phyloP scores from a whole-genome alignment of 1,140 invertebrate species.

The Ladona fulva region DNA sequence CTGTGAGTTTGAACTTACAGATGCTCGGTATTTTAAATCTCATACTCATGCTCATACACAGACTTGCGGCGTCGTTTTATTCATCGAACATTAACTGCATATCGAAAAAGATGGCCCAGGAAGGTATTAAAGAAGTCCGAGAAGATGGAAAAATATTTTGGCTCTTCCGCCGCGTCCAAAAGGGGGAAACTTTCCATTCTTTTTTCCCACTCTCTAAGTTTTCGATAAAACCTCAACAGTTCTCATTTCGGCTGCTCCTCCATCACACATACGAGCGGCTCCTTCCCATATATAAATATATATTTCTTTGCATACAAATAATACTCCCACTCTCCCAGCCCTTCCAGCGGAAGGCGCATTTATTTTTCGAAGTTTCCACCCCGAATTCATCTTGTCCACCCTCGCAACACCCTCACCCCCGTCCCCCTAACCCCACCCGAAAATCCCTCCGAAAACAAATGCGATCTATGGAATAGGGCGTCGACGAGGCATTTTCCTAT shows the following conservation, averaged over 20 bases:
- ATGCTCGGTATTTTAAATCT: no score
- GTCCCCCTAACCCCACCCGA: background rate
- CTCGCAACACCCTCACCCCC: background rate
- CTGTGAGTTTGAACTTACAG: no score
- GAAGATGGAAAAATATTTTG: no score
- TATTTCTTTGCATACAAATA: conserved; percentile 6
- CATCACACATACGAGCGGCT: background rate
- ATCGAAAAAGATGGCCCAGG: no score
- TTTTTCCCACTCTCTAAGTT: background rate
- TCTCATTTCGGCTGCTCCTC: background rate
- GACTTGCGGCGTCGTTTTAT: no score
- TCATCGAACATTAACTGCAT: no score
- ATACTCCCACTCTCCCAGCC: background rate
- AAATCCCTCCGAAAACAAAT: background rate
- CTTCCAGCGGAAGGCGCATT: background rate
- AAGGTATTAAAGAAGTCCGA: no score
- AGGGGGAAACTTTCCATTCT: no score
- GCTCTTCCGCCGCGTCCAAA: no score
- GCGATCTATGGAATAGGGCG: background rate
- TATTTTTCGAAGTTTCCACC: conserved; percentile 5
- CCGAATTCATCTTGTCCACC: conserved; percentile 7
- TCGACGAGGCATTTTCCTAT: conserved; percentile 1
- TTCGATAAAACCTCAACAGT: background rate
- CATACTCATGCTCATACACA: no score
- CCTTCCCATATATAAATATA: background rate